Conservation (phyloP, 2,113 vertebrate species). For the Zosterops pallidus region DNA sequence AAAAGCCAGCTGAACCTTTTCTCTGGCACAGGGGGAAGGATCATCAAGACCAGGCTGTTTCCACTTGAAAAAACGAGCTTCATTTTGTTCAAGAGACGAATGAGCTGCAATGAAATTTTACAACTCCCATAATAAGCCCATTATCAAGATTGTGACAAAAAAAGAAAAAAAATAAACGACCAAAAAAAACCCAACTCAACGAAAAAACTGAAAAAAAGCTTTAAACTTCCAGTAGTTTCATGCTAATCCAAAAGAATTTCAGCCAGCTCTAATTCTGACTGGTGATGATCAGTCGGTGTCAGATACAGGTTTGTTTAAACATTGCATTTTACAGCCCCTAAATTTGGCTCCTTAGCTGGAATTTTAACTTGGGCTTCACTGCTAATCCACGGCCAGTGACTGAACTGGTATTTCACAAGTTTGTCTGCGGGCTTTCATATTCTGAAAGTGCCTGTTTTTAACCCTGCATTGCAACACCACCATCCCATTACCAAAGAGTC, state of each 20-base stretch:
- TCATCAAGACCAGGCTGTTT: conserved; percentile 21
- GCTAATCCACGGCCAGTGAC: not conserved
- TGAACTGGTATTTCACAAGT: conserved; percentile 14
- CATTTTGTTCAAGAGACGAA: conserved; percentile 39
- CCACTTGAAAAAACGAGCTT: conserved; percentile 62
- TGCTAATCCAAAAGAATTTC: not conserved
- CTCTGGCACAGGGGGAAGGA: not conserved
- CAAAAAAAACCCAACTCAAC: not conserved
- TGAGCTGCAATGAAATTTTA: conserved; percentile 57
- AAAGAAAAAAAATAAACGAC: not conserved
- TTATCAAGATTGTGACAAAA: conserved; percentile 35
- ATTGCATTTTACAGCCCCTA: not conserved
- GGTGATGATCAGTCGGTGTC: not conserved
- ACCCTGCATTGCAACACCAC: not conserved
- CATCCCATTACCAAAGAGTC: not conserved
- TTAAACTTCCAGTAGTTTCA: conserved; percentile 20
- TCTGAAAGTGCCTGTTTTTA: conserved; percentile 11
- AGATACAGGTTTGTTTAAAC: conserved; percentile 35
- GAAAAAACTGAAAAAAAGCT: not conserved
- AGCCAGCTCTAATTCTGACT: not conserved
- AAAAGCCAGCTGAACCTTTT: conserved; percentile 57
- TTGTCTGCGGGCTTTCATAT: not conserved
- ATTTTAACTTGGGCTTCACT: conserved; percentile 38
- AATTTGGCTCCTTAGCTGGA: conserved; percentile 14
- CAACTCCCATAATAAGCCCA: conserved; percentile 5